Percentiles rank a stretch among this genome's conserved stretches.
These are phyloP conservation scores for Periphyllus acericola DNA, from an alignment of 2,888 invertebrate species.

Conservation along the genomic window DNA sequence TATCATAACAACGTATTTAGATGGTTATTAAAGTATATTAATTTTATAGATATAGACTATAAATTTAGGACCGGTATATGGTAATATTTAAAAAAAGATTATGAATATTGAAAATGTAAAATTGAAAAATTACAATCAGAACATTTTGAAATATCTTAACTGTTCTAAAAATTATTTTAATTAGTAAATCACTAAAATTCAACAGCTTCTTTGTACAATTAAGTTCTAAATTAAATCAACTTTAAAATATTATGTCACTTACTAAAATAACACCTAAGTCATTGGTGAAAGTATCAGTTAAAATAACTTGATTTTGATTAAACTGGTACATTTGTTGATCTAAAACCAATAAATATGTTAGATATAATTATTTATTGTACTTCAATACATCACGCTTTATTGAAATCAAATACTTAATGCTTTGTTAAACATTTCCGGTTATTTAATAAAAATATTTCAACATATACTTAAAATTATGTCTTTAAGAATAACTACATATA, in stretches of 20 bases:
- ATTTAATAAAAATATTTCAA: background rate
- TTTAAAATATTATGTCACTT: slow-evolving; percentile 6
- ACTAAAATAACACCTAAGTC: background rate
- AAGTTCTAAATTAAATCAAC: background rate
- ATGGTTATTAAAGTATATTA: no score
- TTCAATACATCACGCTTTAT: background rate
- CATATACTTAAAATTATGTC: background rate
- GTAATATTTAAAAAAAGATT: no score
- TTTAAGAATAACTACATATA: background rate
- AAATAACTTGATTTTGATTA: background rate
- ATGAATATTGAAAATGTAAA: no score
- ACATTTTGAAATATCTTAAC: no score
- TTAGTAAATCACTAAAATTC: background rate
- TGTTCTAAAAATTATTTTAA: no score
- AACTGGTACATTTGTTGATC: background rate
- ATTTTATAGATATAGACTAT: no score
- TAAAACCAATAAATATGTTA: background rate
- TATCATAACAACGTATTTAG: no score
- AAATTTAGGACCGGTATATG: no score
- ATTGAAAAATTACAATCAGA: no score
- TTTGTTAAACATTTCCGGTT: background rate
- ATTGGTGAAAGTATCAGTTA: background rate
- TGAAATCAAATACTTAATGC: background rate
- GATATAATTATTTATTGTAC: background rate
- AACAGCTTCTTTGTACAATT: background rate